Evolutionary conservation across 1,140 invertebrate species (phyloP).

Genomic region (Lepidurus apus): DNA sequence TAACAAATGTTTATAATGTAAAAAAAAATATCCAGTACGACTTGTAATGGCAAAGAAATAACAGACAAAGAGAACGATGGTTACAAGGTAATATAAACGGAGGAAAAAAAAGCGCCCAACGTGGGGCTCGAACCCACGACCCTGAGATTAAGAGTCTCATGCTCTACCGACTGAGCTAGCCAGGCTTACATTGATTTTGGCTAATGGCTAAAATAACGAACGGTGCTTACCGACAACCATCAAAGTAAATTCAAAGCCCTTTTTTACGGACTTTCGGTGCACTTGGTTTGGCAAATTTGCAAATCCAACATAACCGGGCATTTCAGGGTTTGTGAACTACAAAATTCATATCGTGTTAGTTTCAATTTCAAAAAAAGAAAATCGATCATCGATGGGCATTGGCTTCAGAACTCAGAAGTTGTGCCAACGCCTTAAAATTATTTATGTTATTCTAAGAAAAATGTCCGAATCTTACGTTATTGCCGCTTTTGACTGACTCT

Average conservation of each 20-base stretch:
- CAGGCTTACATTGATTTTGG: conserved; percentile 37
- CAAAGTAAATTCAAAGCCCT: conserved; percentile 96
- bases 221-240: conserved; percentile 80
- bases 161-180: conserved; percentile 47
- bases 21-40: conserved; percentile 27
- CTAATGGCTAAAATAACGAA: neutral
- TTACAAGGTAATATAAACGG: conserved; percentile 31
- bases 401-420: too few species aligned
- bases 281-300: conserved; percentile 97
- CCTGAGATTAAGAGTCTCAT: conserved; percentile 47
- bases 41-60: conserved; percentile 23
- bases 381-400: neutral
- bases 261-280: conserved; percentile 94
- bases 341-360: neutral
- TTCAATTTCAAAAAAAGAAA: conserved; percentile 9
- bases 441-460: neutral
- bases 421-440: neutral
- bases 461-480: neutral
- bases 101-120: conserved; percentile 40
- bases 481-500: conserved; percentile 19
- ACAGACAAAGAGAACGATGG: neutral
- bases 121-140: conserved; percentile 47
- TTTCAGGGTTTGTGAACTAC: conserved; percentile 35
- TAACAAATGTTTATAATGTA: conserved; percentile 24
- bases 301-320: conserved; percentile 85